Evolutionary conservation across 92 coral and sea anemone species (phyloP).

Genomic region (Porites lobata): DNA sequence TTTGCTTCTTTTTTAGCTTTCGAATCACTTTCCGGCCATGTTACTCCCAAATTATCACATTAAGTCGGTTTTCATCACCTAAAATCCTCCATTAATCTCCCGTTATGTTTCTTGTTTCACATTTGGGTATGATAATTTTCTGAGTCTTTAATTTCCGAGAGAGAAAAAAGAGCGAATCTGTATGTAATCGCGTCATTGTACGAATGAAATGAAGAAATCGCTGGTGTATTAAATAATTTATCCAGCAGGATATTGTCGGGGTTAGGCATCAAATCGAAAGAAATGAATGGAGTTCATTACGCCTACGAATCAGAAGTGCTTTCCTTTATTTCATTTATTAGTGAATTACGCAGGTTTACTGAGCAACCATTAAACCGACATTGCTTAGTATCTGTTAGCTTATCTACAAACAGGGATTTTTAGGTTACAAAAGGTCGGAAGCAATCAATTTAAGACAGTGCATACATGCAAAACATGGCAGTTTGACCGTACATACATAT

Average conservation of each 20-base stretch:
- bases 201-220: too few species aligned
- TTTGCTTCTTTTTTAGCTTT: not conserved
- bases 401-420: not conserved
- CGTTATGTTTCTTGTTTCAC: not conserved
- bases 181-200: too few species aligned
- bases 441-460: not conserved
- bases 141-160: not conserved
- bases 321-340: too few species aligned
- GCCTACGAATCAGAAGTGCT: too few species aligned
- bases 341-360: not conserved
- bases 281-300: too few species aligned
- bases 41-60: not conserved
- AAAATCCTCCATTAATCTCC: not conserved
- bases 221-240: too few species aligned
- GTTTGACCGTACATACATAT: too few species aligned
- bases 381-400: not conserved
- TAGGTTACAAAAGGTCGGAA: not conserved
- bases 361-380: not conserved
- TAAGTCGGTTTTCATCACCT: not conserved
- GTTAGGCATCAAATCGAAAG: too few species aligned
- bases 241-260: too few species aligned
- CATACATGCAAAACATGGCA: not conserved
- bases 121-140: not conserved
- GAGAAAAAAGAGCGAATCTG: too few species aligned
- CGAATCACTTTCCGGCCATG: slow-evolving; percentile 2